These are phyloP conservation scores for Noctuana brunneofusca DNA, from an alignment of 2,888 invertebrate species.

Conservation along the genomic window DNA sequence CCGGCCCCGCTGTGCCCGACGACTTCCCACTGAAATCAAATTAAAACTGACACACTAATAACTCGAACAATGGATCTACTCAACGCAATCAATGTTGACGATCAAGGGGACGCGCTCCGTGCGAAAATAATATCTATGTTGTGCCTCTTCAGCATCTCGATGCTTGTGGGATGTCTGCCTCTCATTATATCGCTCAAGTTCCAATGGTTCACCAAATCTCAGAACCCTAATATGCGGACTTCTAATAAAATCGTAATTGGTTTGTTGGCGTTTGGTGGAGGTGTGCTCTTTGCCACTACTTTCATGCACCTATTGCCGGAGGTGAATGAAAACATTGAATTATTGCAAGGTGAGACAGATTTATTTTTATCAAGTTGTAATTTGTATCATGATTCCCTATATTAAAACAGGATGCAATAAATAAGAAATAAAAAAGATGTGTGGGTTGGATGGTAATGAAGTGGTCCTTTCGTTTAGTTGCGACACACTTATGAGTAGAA, in stretches of 20 bases:
- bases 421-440: constrained; percentile 19
- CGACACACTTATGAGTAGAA: no score
- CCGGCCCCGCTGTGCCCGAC: constrained; percentile 16
- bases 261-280: constrained; percentile 91
- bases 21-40: constrained; percentile 43
- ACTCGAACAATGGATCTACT: constrained; percentile 45
- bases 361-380: constrained; percentile 22
- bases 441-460: neutral
- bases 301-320: constrained; percentile 92
- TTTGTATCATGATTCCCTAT: constrained; percentile 15
- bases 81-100: constrained; percentile 39
- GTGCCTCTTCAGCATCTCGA: constrained; percentile 89
- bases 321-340: constrained; percentile 86
- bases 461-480: neutral
- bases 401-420: constrained; percentile 11
- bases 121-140: constrained; percentile 92
- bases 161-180: constrained; percentile 89
- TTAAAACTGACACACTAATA: constrained; percentile 36
- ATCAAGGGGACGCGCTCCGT: constrained; percentile 74
- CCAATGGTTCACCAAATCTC: constrained; percentile 81
- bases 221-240: constrained; percentile 68
- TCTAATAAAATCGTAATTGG: constrained; percentile 82
- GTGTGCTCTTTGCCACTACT: constrained; percentile 91
- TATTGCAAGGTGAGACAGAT: constrained; percentile 77
- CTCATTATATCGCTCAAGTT: constrained; percentile 86